Base-by-base conservation (phyloP, 37 sponge, comb jelly and placozoan species). In the Lycopodina hypogea region DNA sequence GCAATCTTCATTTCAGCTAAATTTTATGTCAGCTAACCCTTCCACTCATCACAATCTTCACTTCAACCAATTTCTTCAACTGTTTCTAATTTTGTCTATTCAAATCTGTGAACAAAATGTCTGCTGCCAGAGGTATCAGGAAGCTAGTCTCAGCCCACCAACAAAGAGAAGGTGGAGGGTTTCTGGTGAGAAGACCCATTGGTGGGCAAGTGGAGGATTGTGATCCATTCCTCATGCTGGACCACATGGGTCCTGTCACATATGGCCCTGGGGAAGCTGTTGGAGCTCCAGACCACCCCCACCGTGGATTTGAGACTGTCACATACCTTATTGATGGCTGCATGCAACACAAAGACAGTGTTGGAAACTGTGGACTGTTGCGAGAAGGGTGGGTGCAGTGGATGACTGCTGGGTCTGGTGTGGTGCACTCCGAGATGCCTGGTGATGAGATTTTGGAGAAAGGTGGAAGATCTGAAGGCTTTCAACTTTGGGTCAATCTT, bases 371-470 rank as follows among this genome's bases (percentile, higher is more conserved):
- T n/a, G 92, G 92, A 1, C 35, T 33, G 1, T 76, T 91, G 23
- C 73, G 45, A 65, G 82, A 75, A 32, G 95, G 95, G 15, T 90
- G 90, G 87, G 90, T 93, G 64, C 94, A 94, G 56, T 94, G 95
- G 92, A 95, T 95, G 95, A 95, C 95, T 56, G 95, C 95, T 56
- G 95, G 95, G 0, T 77, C 86, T 34, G 92, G 93, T 29, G 84
- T 95, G 3, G 92, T 95, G 11, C 95, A 95, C 81, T 77, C 89
- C 22, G 95, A 95, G 64, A 95, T 88, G 85, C 95, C 95, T 6
- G 57, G 79, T 1, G 82, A 85, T 39, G 95, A 95, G 23, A 59
- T 83, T 56, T 59, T 84, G 76, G 74, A 81, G 57, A 86, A 86
- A 19, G 92, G 92, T 24, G 90, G 86, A 23, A 64, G 75, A 42